A percentile compares a stretch with the other conserved stretches of the same genome.
These are phyloP conservation scores for Petrolisthes cinctipes DNA, from an alignment of 2,888 invertebrate species.

Conservation along the genomic window DNA sequence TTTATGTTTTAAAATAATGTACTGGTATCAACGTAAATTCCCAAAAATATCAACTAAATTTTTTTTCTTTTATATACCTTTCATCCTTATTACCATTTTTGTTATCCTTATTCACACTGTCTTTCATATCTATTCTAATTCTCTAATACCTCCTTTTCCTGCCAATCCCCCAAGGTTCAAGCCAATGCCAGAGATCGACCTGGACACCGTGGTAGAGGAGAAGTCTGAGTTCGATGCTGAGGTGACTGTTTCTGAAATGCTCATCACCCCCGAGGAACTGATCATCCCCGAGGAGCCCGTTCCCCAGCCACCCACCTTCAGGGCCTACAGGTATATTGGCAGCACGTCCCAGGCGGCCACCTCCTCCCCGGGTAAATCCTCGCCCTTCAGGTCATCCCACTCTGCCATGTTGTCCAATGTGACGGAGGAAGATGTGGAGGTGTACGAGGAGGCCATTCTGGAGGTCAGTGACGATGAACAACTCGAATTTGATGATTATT, in stretches of 20 bases:
- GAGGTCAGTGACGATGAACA: slow-evolving; percentile 30
- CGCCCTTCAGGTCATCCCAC: background rate
- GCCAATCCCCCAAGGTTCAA: slow-evolving; percentile 53
- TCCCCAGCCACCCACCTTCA: slow-evolving; percentile 57
- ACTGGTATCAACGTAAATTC: too few relatives aligned
- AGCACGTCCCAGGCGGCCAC: background rate
- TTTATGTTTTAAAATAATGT: too few relatives aligned
- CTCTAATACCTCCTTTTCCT: too few relatives aligned
- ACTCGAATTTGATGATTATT: slow-evolving; percentile 7
- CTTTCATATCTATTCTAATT: too few relatives aligned
- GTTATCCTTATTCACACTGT: background rate
- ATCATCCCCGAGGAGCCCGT: slow-evolving; percentile 36
- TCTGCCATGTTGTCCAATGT: slow-evolving; percentile 1
- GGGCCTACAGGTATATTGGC: slow-evolving; percentile 52
- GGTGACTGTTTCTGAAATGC: slow-evolving; percentile 65
- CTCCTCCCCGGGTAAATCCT: slow-evolving; percentile 38
- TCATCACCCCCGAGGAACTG: slow-evolving; percentile 69
- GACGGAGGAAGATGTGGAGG: slow-evolving; percentile 33
- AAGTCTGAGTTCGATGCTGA: slow-evolving; percentile 76
- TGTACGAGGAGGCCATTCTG: background rate
- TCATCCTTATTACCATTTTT: background rate
- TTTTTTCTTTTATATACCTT: background rate
- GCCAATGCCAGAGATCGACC: slow-evolving; percentile 73
- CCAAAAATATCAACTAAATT: too few relatives aligned
- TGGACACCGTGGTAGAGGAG: slow-evolving; percentile 87